These are phyloP conservation scores for Lasius platythorax DNA, from an alignment of 2,888 invertebrate species.

Conservation along the genomic window DNA sequence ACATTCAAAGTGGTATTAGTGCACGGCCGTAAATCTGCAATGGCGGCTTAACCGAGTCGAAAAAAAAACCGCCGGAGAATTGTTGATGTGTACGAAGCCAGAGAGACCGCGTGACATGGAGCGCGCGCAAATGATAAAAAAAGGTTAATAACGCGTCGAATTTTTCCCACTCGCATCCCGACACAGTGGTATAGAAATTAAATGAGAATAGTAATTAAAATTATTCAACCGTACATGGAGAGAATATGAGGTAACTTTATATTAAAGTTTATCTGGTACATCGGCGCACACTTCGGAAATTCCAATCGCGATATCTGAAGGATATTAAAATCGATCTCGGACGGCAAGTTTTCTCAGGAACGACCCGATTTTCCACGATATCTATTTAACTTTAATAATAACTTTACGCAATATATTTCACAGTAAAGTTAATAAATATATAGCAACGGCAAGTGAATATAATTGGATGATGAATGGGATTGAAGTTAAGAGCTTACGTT, in stretches of 20 bases:
- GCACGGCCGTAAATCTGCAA: conserved; percentile 66
- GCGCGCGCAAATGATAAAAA: conserved; percentile 30
- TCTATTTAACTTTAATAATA: conserved; percentile 71
- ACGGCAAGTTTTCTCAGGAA: conserved; percentile 66
- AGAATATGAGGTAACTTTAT: conserved; percentile 64
- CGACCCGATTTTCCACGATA: conserved; percentile 55
- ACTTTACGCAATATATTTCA: conserved; percentile 60
- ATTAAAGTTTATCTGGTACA: conserved; percentile 66
- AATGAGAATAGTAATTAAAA: conserved; percentile 60
- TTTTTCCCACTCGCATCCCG: background rate
- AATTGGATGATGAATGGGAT: conserved; percentile 51
- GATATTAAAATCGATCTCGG: conserved; percentile 72
- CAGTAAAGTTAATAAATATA: conserved; percentile 42
- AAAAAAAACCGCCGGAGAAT: conserved; percentile 51
- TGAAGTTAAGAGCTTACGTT: conserved; percentile 34
- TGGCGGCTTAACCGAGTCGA: conserved; percentile 53
- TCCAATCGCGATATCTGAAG: conserved; percentile 64
- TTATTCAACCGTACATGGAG: conserved; percentile 58
- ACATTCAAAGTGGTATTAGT: conserved; percentile 70
- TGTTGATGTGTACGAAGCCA: conserved; percentile 52
- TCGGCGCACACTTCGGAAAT: conserved; percentile 58
- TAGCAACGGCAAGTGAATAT: conserved; percentile 43
- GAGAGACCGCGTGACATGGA: background rate
- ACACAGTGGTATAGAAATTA: background rate
- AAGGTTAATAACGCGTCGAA: conserved; percentile 56